phyloP scores from a whole-genome alignment of 2,888 invertebrate genomes.

The Sisyra nigra region DNA sequence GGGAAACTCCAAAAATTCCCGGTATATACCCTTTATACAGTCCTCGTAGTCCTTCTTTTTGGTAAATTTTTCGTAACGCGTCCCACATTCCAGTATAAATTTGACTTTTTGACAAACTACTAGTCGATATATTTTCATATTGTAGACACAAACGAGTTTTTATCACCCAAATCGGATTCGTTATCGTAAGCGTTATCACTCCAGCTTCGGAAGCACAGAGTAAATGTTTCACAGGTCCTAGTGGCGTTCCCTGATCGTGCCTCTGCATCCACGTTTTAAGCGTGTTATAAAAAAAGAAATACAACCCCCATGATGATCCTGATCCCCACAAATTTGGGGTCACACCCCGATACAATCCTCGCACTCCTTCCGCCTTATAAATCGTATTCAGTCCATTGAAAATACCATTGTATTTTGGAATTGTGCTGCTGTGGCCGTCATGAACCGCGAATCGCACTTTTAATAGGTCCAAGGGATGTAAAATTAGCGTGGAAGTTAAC shows the following conservation, averaged over 20 bases:
- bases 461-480: slow-evolving; percentile 94
- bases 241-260: slow-evolving; percentile 59
- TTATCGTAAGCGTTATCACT: slow-evolving; percentile 70
- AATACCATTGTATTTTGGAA: slow-evolving; percentile 78
- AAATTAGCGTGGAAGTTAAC: slow-evolving; percentile 76
- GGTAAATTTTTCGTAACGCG: slow-evolving; percentile 77
- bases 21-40: slow-evolving; percentile 93
- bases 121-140: slow-evolving; percentile 17
- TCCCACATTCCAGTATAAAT: slow-evolving; percentile 83
- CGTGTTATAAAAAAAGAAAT: slow-evolving; percentile 91
- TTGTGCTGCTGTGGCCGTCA: slow-evolving; percentile 66
- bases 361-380: slow-evolving; percentile 67
- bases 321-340: slow-evolving; percentile 94
- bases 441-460: slow-evolving; percentile 98
- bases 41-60: slow-evolving; percentile 75
- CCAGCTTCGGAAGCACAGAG: slow-evolving; percentile 83
- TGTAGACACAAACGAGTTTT: slow-evolving; percentile 95
- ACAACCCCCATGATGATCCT: slow-evolving; percentile 94
- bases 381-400: slow-evolving; percentile 71
- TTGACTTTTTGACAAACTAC: slow-evolving; percentile 27
- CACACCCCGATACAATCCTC: slow-evolving; percentile 91
- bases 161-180: slow-evolving; percentile 98
- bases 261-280: slow-evolving; percentile 83
- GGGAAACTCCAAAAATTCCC: slow-evolving; percentile 93
- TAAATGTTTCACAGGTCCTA: slow-evolving; percentile 76